Evolutionary conservation across 2,113 vertebrate genomes (phyloP), one percentile per base, ranked within the genome.

Genomic region (Macquaria australasica): DNA sequence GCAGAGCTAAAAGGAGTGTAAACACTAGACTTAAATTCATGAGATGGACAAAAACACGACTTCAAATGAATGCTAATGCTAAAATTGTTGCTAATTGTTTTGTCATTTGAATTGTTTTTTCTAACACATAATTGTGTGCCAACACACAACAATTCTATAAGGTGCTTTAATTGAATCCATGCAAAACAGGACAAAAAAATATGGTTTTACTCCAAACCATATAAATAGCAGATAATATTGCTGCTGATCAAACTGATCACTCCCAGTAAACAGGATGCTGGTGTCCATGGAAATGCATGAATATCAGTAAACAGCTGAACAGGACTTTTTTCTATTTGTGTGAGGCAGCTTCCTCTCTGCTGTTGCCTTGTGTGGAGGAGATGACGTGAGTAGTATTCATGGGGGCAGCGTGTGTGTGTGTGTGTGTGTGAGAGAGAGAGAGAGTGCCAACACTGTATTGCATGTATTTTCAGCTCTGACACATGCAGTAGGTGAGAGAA

Each of bases 381-480:
- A 85, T 90, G 89, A 87, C 83, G 88, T 67, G 81, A 84, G 81
- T 81, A 39, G 88, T 90, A 83, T 88, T 90, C 70, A 88, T 70
- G 85, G 73, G 64, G 67, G 73, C 53, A 21, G 70, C 15, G 18
- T 73, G 82, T 73, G 66, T 74, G 45, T 23, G 72, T 60, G 70
- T n/a, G 34, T 37, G 50, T 10, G 77, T 56, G 77, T 77, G n/a
- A n/a, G n/a, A n/a, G n/a, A n/a, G n/a, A n/a, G n/a, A n/a, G 83
- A 6, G 28, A 0, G 7, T 12, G 34, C 43, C 41, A 79, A 71
- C 82, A 69, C 69, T 89, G 51, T 48, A 15, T 72, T 69, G 55
- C 63, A 80, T 92, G 73, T 88, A 88, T 92, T 92, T 94, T 80
- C 77, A 90, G 83, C 87, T 84, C 74, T 86, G 77, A 92, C 89